Base-by-base conservation (phyloP, 2,888 invertebrate species). In the Lutraria lutraria region DNA sequence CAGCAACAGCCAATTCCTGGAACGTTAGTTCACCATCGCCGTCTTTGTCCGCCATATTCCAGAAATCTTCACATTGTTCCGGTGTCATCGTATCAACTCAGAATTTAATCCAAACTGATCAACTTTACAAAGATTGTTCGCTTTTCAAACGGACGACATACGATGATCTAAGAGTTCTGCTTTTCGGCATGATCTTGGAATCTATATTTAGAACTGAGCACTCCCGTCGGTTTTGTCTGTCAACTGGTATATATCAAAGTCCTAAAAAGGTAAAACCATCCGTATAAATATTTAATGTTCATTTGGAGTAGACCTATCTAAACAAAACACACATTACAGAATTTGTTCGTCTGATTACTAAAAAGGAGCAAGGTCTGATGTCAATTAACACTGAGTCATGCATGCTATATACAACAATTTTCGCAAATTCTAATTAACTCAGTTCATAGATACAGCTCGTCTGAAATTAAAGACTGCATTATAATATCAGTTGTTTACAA, bases 61-160 rank as follows among this genome's bases (percentile, higher is more conserved):
- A 86, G 34, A 86, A 86, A 1, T 80, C 63, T 15, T 86, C 86
- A 86, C 81, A 80, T 43, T 86, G 86, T 25, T 86, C 63, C 15
- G 52, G 80, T 53, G 86, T 86, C 86, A 86, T 83, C 72, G 83
- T 87, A 19, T 13, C 16, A 16, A 34, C 8, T 16, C 29, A 31
- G 34, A 34, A 34, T 31, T 25, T 16, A 34, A 34, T 76, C 31
- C 34, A 76, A 76, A 34, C 29, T 8, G 19, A 25, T 76, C 76
- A 76, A 76, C 34, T 76, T 34, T 76, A 31, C 31, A 34, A 76
- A 76, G 31, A 19, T 25, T 19, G 34, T 31, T 34, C 34, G 76
- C 34, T 76, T 76, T 76, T 6, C 34, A 19, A 25, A 31, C 1
- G 34, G 19, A 16, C 19, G 15, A 12, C 34, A 6, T 1, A 34